Conservation (phyloP, 2,797 vertebrate species). For the Schizothorax lantsangensis region DNA sequence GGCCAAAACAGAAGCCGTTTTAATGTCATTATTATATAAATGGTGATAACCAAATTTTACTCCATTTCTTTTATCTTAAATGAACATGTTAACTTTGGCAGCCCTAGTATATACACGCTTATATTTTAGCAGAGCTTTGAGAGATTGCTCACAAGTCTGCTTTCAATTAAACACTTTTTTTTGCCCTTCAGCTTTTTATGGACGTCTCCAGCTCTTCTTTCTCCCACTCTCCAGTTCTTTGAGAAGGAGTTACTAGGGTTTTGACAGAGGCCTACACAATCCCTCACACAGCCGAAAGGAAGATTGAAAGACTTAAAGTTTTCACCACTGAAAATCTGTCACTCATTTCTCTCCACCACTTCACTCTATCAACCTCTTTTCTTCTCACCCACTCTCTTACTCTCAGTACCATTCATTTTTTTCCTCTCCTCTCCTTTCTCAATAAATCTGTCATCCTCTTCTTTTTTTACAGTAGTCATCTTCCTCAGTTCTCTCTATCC, state of each 20-base stretch:
- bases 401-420: constrained; percentile 17
- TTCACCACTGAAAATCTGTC: constrained; percentile 73
- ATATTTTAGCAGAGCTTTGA: constrained; percentile 23
- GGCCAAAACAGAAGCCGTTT: constrained; percentile 17
- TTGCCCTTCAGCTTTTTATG: constrained; percentile 19
- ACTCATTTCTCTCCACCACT: constrained; percentile 60
- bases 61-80: constrained; percentile 20
- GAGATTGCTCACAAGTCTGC: constrained; percentile 11
- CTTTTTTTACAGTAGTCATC: constrained; percentile 1
- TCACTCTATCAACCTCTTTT: constrained; percentile 39
- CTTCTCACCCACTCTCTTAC: constrained; percentile 45
- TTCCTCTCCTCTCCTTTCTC: constrained; percentile 26
- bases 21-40: background rate
- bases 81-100: constrained; percentile 13
- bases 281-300: constrained; percentile 37
- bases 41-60: constrained; percentile 9
- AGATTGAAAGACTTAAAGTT: constrained; percentile 66
- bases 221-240: constrained; percentile 39
- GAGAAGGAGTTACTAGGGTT: constrained; percentile 38
- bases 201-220: constrained; percentile 21
- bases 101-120: background rate
- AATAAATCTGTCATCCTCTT: constrained; percentile 35
- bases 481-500: constrained; percentile 2
- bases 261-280: constrained; percentile 51
- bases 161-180: constrained; percentile 46